These are phyloP conservation scores for Salvelinus fontinalis DNA, from an alignment of 2,113 vertebrate genomes.

Conservation along the genomic window DNA sequence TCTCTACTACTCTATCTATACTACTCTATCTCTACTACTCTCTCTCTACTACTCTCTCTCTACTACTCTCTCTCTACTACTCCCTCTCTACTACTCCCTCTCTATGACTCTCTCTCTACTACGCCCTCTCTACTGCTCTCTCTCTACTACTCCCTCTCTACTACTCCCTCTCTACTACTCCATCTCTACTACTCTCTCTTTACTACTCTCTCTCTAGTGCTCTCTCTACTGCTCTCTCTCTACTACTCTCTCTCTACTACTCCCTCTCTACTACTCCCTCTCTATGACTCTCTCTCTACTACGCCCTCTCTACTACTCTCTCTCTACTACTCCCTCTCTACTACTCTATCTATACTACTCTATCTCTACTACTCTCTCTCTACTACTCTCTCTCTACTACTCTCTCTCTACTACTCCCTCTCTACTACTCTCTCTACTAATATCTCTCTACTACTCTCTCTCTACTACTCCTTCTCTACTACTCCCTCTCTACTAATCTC, in stretches of 20 bases:
- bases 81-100: background rate
- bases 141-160: background rate
- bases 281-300: background rate
- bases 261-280: too few species aligned
- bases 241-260: background rate
- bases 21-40: background rate
- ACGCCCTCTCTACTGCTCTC: slow-evolving; percentile 46
- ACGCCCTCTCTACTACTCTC: too few species aligned
- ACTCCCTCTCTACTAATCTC: too few species aligned
- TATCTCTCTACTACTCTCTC: slow-evolving; percentile 19
- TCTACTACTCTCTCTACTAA: background rate
- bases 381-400: background rate
- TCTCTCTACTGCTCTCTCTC: background rate
- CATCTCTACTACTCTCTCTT: too few species aligned
- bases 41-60: background rate
- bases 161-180: too few species aligned
- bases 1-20: background rate
- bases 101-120: slow-evolving; percentile 56
- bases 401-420: too few species aligned
- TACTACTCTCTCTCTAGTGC: too few species aligned
- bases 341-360: too few species aligned
- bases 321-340: background rate
- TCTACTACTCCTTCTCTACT: background rate
- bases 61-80: background rate
- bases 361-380: too few species aligned